Percentiles rank a stretch among this genome's conserved stretches.
Evolutionary conservation across 1,140 invertebrate species (phyloP).

Genomic region (Idris sp.): DNA sequence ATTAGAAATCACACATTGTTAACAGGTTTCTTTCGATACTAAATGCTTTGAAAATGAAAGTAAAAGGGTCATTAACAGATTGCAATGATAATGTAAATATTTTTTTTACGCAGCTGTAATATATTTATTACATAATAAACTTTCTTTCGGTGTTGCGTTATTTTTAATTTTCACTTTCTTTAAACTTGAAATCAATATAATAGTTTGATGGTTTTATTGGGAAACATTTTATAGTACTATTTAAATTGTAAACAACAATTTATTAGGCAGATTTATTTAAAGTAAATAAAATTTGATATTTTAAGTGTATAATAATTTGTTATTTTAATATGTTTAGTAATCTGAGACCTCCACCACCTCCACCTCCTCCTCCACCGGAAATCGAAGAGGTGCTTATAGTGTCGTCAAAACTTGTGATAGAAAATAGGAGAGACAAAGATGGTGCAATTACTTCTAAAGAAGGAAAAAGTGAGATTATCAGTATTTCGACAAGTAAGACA

Average conservation of each 20-base stretch:
- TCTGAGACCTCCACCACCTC: slow-evolving; percentile 73
- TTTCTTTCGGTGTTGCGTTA: slow-evolving; percentile 21
- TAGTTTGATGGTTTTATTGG: too few relatives aligned
- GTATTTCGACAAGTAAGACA: slow-evolving; percentile 42
- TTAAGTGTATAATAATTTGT: too few relatives aligned
- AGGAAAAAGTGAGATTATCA: slow-evolving; percentile 65
- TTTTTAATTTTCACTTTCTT: slow-evolving; percentile 49
- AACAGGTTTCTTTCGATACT: slow-evolving; percentile 10
- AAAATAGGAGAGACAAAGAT: slow-evolving; percentile 60
- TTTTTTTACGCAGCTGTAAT: slow-evolving; percentile 34
- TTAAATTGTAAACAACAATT: too few relatives aligned
- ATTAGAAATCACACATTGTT: slow-evolving; percentile 35
- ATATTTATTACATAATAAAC: slow-evolving; percentile 41
- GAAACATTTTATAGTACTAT: too few relatives aligned
- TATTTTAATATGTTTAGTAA: too few relatives aligned
- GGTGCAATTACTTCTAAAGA: slow-evolving; percentile 63
- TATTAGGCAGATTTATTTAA: too few relatives aligned
- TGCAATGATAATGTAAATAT: slow-evolving; percentile 21
- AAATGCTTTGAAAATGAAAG: slow-evolving; percentile 52
- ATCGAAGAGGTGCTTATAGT: slow-evolving; percentile 69
- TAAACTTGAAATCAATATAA: neutral
- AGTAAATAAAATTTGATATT: too few relatives aligned
- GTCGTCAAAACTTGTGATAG: slow-evolving; percentile 65
- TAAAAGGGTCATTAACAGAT: slow-evolving; percentile 37
- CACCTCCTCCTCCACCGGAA: slow-evolving; percentile 75